Evolutionary conservation across 2,888 invertebrate species (phyloP).

Genomic region (Plebejus melissa): DNA sequence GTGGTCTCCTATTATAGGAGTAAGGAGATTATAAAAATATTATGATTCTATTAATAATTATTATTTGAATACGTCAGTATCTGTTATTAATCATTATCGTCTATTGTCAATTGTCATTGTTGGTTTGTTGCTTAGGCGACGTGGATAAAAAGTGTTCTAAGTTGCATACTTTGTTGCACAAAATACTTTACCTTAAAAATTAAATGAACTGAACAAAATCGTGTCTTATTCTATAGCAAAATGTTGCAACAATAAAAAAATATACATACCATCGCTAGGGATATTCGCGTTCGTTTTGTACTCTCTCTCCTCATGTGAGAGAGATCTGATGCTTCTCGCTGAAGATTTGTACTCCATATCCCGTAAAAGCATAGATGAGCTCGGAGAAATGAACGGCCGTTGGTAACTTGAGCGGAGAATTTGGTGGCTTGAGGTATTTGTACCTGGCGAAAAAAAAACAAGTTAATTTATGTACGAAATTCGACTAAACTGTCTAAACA

Average conservation of each 20-base stretch:
- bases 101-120: no score
- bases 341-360: conserved; percentile 81
- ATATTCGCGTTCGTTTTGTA: conserved; percentile 81
- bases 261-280: conserved; percentile 62
- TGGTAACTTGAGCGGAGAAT: conserved; percentile 84
- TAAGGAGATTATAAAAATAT: background rate
- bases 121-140: no score
- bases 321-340: conserved; percentile 77
- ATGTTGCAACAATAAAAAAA: conserved; percentile 1
- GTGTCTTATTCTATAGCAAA: no score
- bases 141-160: no score
- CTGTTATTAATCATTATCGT: no score
- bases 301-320: conserved; percentile 78
- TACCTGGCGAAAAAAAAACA: conserved; percentile 60
- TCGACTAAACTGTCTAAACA: no score
- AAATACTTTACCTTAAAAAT: no score
- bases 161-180: no score
- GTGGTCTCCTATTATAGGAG: no score
- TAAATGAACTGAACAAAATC: no score
- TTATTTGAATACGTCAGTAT: no score
- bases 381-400: conserved; percentile 79
- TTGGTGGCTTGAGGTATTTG: conserved; percentile 81
- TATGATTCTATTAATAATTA: background rate
- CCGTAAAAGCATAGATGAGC: conserved; percentile 70
- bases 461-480: background rate